phyloP scores from a whole-genome alignment of 2,113 vertebrate species.

The Atrichornis clamosus region DNA sequence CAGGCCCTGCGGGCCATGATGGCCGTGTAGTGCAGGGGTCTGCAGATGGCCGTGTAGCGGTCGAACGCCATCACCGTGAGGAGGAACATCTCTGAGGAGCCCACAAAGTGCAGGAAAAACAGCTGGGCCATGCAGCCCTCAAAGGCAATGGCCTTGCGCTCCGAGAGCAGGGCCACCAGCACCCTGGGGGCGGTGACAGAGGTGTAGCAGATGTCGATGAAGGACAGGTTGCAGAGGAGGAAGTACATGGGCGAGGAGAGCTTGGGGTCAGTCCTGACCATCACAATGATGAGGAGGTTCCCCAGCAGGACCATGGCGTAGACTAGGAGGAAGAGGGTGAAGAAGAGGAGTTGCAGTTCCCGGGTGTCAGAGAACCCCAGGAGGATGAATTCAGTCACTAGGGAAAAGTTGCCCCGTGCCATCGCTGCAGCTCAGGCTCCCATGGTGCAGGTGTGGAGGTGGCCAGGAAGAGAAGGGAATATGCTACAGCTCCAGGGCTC shows the following conservation, averaged over 20 bases:
- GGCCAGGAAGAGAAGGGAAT: neutral
- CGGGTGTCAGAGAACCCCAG: conserved; percentile 37
- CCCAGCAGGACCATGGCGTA: conserved; percentile 55
- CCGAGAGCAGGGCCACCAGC: conserved; percentile 45
- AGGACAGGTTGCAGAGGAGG: conserved; percentile 63
- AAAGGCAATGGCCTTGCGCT: conserved; percentile 52
- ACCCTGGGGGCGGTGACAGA: conserved; percentile 56
- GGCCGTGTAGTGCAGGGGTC: conserved; percentile 38
- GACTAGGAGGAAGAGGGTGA: conserved; percentile 32
- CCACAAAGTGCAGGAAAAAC: conserved; percentile 62
- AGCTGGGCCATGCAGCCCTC: conserved; percentile 62
- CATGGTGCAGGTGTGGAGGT: neutral
- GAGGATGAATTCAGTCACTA: conserved; percentile 64
- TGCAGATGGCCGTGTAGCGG: conserved; percentile 50
- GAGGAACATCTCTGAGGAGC: conserved; percentile 62
- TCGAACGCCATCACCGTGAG: conserved; percentile 38
- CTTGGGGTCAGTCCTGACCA: conserved; percentile 27
- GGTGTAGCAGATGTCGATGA: conserved; percentile 63
- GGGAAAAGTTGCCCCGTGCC: conserved; percentile 34
- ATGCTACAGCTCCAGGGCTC: neutral
- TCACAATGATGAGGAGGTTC: conserved; percentile 59
- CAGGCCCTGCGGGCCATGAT: conserved; percentile 15
- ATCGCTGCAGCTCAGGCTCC: neutral
- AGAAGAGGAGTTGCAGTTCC: conserved; percentile 46
- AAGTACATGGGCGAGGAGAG: conserved; percentile 65